Percentiles rank a stretch among this genome's conserved stretches.
Evolutionary conservation across 2,888 invertebrate species (phyloP).

Genomic region (Magallana nippona): DNA sequence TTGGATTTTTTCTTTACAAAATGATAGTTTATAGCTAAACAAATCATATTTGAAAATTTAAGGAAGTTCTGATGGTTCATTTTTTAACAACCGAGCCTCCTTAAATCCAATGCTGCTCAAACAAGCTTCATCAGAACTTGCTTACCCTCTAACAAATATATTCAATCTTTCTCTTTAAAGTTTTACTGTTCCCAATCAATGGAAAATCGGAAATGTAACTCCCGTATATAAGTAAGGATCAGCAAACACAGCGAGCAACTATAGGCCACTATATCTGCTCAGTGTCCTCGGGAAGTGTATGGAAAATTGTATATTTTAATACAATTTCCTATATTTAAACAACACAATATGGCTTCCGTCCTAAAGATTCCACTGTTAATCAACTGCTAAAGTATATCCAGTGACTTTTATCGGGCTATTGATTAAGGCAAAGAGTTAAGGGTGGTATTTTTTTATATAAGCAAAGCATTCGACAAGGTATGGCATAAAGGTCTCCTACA

Average conservation of each 20-base stretch:
- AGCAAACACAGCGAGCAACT: neutral
- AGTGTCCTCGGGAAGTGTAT: constrained; percentile 26
- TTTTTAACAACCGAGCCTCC: no score
- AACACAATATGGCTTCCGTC: constrained; percentile 14
- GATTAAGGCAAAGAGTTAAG: constrained; percentile 35
- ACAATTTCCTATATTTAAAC: no score
- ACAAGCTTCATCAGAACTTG: neutral
- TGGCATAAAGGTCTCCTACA: no score
- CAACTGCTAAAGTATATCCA: constrained; percentile 25
- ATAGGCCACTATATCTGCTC: constrained; percentile 35
- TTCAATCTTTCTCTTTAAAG: constrained; percentile 11
- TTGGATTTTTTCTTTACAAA: no score
- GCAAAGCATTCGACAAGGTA: no score
- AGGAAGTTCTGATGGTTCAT: no score
- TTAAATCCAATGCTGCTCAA: neutral
- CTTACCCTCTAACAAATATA: neutral
- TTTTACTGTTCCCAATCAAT: neutral
- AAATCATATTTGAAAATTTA: no score
- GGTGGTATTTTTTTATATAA: neutral
- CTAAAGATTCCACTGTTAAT: constrained; percentile 35
- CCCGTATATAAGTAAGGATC: constrained; percentile 23
- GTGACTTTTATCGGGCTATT: constrained; percentile 21
- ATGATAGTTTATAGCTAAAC: no score
- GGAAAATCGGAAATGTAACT: constrained; percentile 40
- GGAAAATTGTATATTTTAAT: constrained; percentile 27